phyloP scores from a whole-genome alignment of 2,113 vertebrate genomes.

The Hemichromis elongatus region DNA sequence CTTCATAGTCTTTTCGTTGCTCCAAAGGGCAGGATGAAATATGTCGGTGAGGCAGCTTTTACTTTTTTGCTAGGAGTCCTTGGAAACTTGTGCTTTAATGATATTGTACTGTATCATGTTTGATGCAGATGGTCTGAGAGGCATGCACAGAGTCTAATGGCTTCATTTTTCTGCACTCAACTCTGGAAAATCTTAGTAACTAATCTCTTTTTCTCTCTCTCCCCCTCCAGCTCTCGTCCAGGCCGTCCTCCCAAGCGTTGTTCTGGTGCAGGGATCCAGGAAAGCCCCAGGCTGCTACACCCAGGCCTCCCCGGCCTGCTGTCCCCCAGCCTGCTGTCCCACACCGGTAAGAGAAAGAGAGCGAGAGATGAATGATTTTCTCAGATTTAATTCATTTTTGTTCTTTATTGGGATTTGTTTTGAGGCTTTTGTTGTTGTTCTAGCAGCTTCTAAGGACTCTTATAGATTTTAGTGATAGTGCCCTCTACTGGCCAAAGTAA shows the following conservation, averaged over 20 bases:
- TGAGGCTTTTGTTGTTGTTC: neutral
- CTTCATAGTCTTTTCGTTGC: neutral
- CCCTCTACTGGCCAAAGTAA: neutral
- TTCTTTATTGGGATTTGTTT: neutral
- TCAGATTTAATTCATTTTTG: rapidly evolving
- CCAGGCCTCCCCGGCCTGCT: constrained; percentile 86
- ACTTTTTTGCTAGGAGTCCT: neutral
- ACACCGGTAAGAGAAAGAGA: constrained; percentile 77
- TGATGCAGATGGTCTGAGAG: neutral
- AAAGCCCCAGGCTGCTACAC: constrained; percentile 83
- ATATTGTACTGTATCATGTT: neutral
- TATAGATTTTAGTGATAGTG: neutral
- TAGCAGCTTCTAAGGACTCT: neutral
- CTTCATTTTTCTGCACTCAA: neutral
- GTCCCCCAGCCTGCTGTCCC: constrained; percentile 87
- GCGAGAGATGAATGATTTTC: neutral
- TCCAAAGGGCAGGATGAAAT: neutral
- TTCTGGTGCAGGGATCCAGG: constrained; percentile 82
- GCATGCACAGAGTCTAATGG: neutral
- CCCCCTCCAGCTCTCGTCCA: constrained; percentile 82
- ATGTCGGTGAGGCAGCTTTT: neutral
- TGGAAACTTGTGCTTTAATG: neutral
- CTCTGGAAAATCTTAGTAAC: neutral
- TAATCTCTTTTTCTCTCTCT: neutral
- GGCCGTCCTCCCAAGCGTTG: constrained; percentile 91